Percentiles rank a stretch among this genome's conserved stretches.
Evolutionary conservation across 2,797 vertebrate genomes (phyloP).

Genomic region (Gouania willdenowi): DNA sequence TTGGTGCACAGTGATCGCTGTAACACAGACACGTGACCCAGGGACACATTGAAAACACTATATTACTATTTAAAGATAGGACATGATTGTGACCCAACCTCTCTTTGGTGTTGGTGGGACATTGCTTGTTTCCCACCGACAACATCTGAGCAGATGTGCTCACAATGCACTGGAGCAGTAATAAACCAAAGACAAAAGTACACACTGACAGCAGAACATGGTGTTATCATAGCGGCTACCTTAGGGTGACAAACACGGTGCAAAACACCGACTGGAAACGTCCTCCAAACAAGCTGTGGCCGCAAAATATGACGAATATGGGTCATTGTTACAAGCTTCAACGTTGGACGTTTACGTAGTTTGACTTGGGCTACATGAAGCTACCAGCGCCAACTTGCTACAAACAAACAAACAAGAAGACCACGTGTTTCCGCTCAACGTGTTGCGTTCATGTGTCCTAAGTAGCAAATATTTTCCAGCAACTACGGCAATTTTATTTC

Average conservation of each 20-base stretch:
- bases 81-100: no score
- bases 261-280: slow-evolving; percentile 3
- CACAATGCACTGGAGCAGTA: not conserved
- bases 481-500: no score
- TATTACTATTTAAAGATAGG: no score
- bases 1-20: slow-evolving; percentile 60
- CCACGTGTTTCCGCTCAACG: no score
- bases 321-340: no score
- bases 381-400: no score
- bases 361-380: no score
- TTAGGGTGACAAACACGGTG: slow-evolving; percentile 20
- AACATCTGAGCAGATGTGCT: slow-evolving; percentile 10
- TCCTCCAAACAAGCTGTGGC: slow-evolving; percentile 4
- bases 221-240: slow-evolving; percentile 41
- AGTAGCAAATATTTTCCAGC: no score
- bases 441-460: no score
- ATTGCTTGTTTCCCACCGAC: slow-evolving; percentile 5
- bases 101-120: slow-evolving; percentile 17
- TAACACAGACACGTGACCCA: not conserved
- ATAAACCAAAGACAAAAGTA: not conserved
- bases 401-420: no score
- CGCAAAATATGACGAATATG: slow-evolving; percentile 30
- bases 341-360: no score
- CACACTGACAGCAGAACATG: not conserved
- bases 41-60: no score